Evolutionary conservation across 2,113 vertebrate genomes (phyloP), one percentile per base, ranked within the genome.

Genomic region (Petrocephalus zakoni): DNA sequence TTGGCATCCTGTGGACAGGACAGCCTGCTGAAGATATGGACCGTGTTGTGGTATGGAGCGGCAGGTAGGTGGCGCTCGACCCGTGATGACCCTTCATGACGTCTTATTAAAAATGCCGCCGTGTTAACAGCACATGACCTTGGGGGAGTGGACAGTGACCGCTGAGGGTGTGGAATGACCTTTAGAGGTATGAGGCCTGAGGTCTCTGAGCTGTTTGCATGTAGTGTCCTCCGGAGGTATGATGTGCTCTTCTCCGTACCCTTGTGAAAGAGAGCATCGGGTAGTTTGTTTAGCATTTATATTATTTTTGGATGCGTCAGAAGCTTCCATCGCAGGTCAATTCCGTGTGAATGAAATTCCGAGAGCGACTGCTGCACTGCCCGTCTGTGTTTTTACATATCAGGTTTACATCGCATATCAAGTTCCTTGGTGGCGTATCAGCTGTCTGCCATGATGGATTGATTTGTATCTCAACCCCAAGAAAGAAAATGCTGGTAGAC

Each of bases 1-100:
- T 93, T 98, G 95, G 96, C 95, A 92, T 97, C 97, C 87, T 97
- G 97, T 91, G 97, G 97, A 91, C 97, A 98, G 93, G 97, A 98
- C 93, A 96, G 95, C 93, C 93, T 93, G 92, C 92, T 96, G 92
- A 97, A 96, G 92, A 93, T 98, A 89, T 97, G 97, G 97, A 89
- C 96, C 56, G 92, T 97, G 91, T 95, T 94, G 89, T 94, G 94
- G 93, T 88, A 88, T 90, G 93, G 92, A 89, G 88, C 90, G 90
- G 91, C 93, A 96, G 97, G 97, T 99, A 95, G 61, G 61, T 68
- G 25, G 61, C 4, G 25, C 61, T 49, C 47, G 10, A 68, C 25
- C n/a, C 25, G 13, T 1, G 10, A 68, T 68, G 61, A n/a, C 7
- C 8, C 29, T 46, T 34, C 10, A 72, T 5, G 13, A n/a, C 51